Conservation (phyloP, 2,888 invertebrate genomes). For the Ethmia dodecea region DNA sequence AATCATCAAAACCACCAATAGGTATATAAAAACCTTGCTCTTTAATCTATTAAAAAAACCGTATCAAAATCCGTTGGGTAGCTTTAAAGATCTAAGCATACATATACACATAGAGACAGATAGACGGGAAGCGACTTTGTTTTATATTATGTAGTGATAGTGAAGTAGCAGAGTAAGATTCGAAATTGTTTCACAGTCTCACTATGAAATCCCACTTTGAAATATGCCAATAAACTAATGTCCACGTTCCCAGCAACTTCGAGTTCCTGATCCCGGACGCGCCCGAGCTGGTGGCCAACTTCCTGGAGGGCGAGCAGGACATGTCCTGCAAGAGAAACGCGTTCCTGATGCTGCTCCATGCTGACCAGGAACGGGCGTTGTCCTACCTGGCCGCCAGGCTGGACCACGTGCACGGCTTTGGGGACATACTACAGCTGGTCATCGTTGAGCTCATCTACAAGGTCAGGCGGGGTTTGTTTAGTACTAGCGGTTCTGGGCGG, state of each 20-base stretch:
- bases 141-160: too few relatives aligned
- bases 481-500: background rate
- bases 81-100: too few relatives aligned
- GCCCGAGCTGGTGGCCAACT: conserved; percentile 96
- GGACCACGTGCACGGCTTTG: conserved; percentile 95
- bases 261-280: conserved; percentile 99
- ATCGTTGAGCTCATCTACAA: conserved; percentile 99
- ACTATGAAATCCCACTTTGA: too few relatives aligned
- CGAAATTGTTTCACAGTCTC: too few relatives aligned
- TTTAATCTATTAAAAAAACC: too few relatives aligned
- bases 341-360: conserved; percentile 98
- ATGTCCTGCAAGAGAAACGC: conserved; percentile 99
- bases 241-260: conserved; percentile 88
- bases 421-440: conserved; percentile 97
- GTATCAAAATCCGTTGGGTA: too few relatives aligned
- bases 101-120: too few relatives aligned
- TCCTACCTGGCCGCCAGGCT: conserved; percentile 95
- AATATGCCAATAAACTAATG: too few relatives aligned
- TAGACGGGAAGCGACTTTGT: too few relatives aligned
- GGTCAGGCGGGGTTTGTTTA: conserved; percentile 67
- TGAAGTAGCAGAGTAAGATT: too few relatives aligned
- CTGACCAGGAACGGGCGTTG: conserved; percentile 96
- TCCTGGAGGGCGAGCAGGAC: conserved; percentile 97
- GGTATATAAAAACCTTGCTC: too few relatives aligned
- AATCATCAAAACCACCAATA: too few relatives aligned